A percentile compares a stretch with the other conserved stretches of the same genome.
Evolutionary conservation across 2,113 vertebrate genomes (phyloP).

Genomic region (Brienomyrus brachyistius): DNA sequence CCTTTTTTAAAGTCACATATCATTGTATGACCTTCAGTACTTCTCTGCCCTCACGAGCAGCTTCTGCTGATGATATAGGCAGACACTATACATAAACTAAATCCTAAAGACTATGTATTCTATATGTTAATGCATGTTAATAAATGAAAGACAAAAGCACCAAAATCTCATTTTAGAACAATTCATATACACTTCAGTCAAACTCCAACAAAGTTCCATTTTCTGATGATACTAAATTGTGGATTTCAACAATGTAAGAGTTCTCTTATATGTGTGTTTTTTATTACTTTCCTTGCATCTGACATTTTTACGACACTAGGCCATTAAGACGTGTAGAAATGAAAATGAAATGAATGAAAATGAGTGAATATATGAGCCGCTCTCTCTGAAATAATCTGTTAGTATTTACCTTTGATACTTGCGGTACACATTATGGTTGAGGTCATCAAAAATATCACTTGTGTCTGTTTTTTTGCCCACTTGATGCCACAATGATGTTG

Average conservation of each 20-base stretch:
- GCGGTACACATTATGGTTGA: background rate
- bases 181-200: background rate
- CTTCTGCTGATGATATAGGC: background rate
- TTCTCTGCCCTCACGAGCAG: background rate
- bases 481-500: background rate
- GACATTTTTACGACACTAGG: background rate
- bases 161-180: background rate
- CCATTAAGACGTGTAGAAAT: background rate
- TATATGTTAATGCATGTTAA: background rate
- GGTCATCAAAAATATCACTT: background rate
- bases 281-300: background rate
- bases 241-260: background rate
- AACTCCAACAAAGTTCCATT: background rate
- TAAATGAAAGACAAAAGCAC: background rate
- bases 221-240: background rate
- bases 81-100: background rate
- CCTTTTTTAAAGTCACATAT: background rate
- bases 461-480: background rate
- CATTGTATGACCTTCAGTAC: background rate
- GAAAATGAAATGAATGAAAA: background rate
- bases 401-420: background rate
- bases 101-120: background rate
- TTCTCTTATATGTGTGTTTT: background rate
- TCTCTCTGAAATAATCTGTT: background rate
- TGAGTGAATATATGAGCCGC: background rate